Conservation (phyloP, 2,797 vertebrate species). For the Takifugu rubripes region DNA sequence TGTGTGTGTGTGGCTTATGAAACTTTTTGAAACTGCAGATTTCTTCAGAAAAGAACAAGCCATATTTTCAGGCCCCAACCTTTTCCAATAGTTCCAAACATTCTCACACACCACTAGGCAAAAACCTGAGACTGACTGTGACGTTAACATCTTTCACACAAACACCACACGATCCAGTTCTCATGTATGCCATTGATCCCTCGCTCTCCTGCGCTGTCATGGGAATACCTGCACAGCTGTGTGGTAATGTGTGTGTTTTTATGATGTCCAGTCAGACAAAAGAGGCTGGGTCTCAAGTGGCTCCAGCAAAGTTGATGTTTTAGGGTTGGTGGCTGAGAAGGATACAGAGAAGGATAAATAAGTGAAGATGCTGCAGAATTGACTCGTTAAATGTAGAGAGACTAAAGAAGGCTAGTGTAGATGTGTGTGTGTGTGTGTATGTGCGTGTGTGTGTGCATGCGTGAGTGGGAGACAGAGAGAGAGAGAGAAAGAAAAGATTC, state of each 20-base stretch:
- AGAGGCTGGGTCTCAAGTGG: conserved; percentile 53
- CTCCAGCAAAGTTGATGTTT: conserved; percentile 69
- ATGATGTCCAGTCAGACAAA: conserved; percentile 54
- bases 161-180: conserved; percentile 13
- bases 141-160: conserved; percentile 16
- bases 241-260: conserved; percentile 19
- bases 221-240: conserved; percentile 35
- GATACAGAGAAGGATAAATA: conserved; percentile 67
- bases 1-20: conserved; percentile 6
- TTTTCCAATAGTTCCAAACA: conserved; percentile 46
- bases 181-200: conserved; percentile 30
- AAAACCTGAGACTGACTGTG: conserved; percentile 17
- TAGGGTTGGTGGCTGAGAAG: conserved; percentile 65
- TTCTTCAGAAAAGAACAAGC: conserved; percentile 35
- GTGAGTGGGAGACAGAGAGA: conserved; percentile 58
- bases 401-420: conserved; percentile 84
- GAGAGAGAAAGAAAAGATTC: conserved; percentile 25
- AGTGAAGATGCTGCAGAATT: conserved; percentile 71
- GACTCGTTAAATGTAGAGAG: conserved; percentile 90
- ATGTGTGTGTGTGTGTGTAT: conserved; percentile 68
- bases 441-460: conserved; percentile 14
- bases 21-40: conserved; percentile 15
- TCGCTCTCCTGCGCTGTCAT: background rate
- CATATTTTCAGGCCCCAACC: conserved; percentile 21
- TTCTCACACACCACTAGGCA: conserved; percentile 47